phyloP scores from a whole-genome alignment of 2,888 invertebrate genomes.

The Eupithecia abbreviata region DNA sequence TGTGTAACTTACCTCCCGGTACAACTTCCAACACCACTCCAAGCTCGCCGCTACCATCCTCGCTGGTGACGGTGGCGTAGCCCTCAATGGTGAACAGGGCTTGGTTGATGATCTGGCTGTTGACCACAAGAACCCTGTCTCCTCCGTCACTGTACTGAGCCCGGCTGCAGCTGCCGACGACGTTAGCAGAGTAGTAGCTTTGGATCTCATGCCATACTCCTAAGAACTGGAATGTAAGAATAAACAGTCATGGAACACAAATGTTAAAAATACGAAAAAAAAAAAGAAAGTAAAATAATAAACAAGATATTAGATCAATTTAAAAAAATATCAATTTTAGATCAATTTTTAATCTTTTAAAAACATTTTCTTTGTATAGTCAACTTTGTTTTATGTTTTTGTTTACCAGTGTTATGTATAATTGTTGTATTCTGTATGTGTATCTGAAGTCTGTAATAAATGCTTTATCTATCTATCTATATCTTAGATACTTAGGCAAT shows the following conservation, averaged over 20 bases:
- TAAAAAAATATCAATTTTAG: neutral
- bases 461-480: too few species aligned
- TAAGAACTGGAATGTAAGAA: slow-evolving; percentile 56
- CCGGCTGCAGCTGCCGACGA: slow-evolving; percentile 60
- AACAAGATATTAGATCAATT: neutral
- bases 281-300: too few species aligned
- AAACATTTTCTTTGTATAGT: too few species aligned
- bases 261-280: neutral
- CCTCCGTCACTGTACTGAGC: slow-evolving; percentile 59
- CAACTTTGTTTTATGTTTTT: too few species aligned
- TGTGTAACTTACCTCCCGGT: slow-evolving; percentile 52
- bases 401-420: too few species aligned
- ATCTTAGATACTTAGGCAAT: neutral
- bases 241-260: too few species aligned
- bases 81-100: slow-evolving; percentile 60
- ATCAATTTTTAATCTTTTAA: too few species aligned
- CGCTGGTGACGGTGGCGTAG: slow-evolving; percentile 56
- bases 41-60: slow-evolving; percentile 61
- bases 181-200: slow-evolving; percentile 63
- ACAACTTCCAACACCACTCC: slow-evolving; percentile 61
- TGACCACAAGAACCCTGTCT: slow-evolving; percentile 56
- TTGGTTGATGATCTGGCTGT: slow-evolving; percentile 68
- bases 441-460: too few species aligned
- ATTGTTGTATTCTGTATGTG: too few species aligned
- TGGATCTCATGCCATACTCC: slow-evolving; percentile 70